These are phyloP conservation scores for Cheirogaleus medius DNA, from an alignment of 2,113 vertebrate genomes.

Conservation along the genomic window DNA sequence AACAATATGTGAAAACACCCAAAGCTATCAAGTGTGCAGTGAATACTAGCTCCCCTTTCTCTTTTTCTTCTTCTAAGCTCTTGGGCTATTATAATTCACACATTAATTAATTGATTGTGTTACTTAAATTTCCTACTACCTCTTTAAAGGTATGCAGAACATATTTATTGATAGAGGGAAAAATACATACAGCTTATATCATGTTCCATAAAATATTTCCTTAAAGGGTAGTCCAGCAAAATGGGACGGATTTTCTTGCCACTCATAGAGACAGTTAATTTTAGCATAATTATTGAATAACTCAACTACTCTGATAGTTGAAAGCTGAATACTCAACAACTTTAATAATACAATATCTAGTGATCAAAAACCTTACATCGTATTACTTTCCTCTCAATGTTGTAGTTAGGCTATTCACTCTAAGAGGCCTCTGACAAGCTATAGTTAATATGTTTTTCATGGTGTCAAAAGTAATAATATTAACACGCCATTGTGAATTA, in stretches of 20 bases:
- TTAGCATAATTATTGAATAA: slow-evolving; percentile 71
- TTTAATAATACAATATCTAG: slow-evolving; percentile 27
- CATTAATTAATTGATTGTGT: background rate
- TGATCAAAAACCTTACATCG: slow-evolving; percentile 64
- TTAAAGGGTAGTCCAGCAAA: background rate
- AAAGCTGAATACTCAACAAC: no score
- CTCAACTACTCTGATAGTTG: slow-evolving; percentile 34
- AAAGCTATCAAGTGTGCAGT: background rate
- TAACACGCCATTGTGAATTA: slow-evolving; percentile 84
- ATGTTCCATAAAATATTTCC: background rate
- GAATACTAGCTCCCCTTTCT: background rate
- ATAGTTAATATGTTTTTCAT: slow-evolving; percentile 87
- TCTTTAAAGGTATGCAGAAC: slow-evolving; percentile 26
- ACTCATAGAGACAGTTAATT: slow-evolving; percentile 45
- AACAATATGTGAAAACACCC: background rate
- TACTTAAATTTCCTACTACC: background rate
- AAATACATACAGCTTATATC: background rate
- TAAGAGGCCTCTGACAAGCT: slow-evolving; percentile 80
- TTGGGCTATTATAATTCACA: background rate
- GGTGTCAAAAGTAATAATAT: slow-evolving; percentile 89
- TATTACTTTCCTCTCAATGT: slow-evolving; percentile 72
- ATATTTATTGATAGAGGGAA: background rate
- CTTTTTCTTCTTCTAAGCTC: background rate
- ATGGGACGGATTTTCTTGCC: background rate
- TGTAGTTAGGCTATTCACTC: slow-evolving; percentile 67